Percentiles rank a stretch among this genome's conserved stretches.
Conservation (phyloP, 1,140 invertebrate genomes). For the Atta cephalotes region DNA sequence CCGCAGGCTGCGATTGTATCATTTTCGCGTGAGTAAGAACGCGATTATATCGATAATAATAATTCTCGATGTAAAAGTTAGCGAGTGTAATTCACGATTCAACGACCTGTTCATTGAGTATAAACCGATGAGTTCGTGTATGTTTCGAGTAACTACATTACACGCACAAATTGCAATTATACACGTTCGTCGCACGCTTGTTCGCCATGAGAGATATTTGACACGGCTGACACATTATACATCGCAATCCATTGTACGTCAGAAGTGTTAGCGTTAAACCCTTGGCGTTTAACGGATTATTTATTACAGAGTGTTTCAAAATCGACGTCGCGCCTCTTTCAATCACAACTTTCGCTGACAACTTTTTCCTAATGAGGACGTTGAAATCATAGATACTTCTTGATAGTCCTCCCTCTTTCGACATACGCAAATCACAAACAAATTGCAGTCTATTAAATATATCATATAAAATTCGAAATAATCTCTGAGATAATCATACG, state of each 20-base stretch:
- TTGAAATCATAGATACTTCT: background rate
- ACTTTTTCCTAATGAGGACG: background rate
- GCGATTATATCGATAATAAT: slow-evolving; percentile 62
- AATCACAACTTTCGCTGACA: background rate
- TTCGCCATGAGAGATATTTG: slow-evolving; percentile 30
- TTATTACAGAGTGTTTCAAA: slow-evolving; percentile 30
- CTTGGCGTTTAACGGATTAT: slow-evolving; percentile 33
- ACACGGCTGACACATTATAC: slow-evolving; percentile 13
- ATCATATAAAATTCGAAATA: background rate
- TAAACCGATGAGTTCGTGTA: slow-evolving; percentile 21
- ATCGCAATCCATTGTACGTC: slow-evolving; percentile 52
- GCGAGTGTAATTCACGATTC: slow-evolving; percentile 58
- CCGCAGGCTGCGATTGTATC: slow-evolving; percentile 54
- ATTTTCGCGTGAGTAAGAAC: slow-evolving; percentile 45
- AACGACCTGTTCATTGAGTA: slow-evolving; percentile 53
- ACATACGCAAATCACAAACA: slow-evolving; percentile 4
- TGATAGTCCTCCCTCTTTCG: background rate
- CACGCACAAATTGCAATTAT: slow-evolving; percentile 54
- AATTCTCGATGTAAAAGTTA: slow-evolving; percentile 35
- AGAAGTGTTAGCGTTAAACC: slow-evolving; percentile 12
- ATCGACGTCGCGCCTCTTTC: background rate
- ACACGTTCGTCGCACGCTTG: slow-evolving; percentile 14
- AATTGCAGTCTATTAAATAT: slow-evolving; percentile 5
- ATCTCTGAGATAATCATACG: background rate
- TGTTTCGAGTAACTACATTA: slow-evolving; percentile 37